phyloP scores from a whole-genome alignment of 1,140 invertebrate genomes.

The Anoplolepis gracilipes region DNA sequence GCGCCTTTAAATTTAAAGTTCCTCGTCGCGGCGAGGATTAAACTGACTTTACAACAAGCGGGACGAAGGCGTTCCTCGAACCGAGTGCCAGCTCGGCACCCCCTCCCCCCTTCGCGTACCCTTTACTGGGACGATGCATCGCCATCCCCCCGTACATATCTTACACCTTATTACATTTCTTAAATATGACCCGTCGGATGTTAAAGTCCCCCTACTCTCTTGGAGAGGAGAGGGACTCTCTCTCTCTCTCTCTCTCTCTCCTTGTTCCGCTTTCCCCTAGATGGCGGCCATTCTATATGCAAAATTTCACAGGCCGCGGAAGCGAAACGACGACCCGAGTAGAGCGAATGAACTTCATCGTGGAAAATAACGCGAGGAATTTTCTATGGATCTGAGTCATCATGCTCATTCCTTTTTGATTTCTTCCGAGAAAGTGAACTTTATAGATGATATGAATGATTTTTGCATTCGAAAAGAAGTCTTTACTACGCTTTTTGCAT shows the following conservation, averaged over 20 bases:
- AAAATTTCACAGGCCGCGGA: conserved; percentile 80
- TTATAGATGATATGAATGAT: conserved; percentile 15
- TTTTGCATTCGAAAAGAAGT: background rate
- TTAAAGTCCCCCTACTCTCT: background rate
- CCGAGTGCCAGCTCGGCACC: conserved; percentile 6
- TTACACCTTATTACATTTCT: conserved; percentile 81
- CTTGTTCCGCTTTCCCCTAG: background rate
- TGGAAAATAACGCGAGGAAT: conserved; percentile 74
- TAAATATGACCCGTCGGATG: conserved; percentile 75
- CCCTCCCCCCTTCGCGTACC: background rate
- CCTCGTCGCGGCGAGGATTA: conserved; percentile 70
- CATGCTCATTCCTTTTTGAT: conserved; percentile 48
- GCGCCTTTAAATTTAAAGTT: conserved; percentile 75
- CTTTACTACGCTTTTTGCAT: background rate
- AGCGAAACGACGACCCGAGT: conserved; percentile 72
- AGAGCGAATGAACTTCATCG: conserved; percentile 68
- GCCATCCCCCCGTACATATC: conserved; percentile 69
- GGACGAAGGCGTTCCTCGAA: conserved; percentile 9
- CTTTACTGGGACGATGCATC: conserved; percentile 67
- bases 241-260: background rate
- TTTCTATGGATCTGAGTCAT: conserved; percentile 50
- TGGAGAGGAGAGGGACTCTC: background rate
- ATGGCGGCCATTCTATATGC: conserved; percentile 77
- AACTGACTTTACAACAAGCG: conserved; percentile 72
- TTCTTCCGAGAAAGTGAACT: conserved; percentile 22